Percentiles rank a stretch among this genome's conserved stretches.
These are phyloP conservation scores for Salpingus planirostris DNA, from an alignment of 2,888 invertebrate genomes.

Conservation along the genomic window DNA sequence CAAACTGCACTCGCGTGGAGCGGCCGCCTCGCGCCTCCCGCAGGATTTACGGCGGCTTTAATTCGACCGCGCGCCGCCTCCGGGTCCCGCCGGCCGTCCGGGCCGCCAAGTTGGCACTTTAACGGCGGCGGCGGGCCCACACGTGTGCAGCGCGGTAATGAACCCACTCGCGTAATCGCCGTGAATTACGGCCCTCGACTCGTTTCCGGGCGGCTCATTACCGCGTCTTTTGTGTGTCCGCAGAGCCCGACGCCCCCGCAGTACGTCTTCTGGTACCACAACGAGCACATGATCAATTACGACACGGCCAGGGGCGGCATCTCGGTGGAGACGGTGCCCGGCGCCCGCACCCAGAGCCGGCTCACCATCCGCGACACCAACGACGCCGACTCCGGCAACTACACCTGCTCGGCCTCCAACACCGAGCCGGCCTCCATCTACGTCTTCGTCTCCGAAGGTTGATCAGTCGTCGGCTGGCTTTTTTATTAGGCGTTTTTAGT, in stretches of 20 bases:
- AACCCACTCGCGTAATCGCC: conserved; percentile 1
- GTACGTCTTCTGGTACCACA: conserved; percentile 94
- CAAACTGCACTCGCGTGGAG: conserved; percentile 8
- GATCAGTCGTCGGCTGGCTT: too few relatives aligned
- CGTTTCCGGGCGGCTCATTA: not conserved
- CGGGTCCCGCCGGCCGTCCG: conserved; percentile 17
- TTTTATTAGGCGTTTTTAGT: not conserved
- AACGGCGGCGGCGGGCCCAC: conserved; percentile 15
- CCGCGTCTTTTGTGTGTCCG: conserved; percentile 37
- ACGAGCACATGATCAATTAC: conserved; percentile 90
- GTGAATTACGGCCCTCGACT: not conserved
- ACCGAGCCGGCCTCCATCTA: conserved; percentile 82
- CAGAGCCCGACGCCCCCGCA: conserved; percentile 89
- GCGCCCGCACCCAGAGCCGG: conserved; percentile 75
- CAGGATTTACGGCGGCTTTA: conserved; percentile 25
- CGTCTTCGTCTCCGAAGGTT: conserved; percentile 87
- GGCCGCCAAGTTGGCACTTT: conserved; percentile 22
- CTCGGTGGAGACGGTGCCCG: conserved; percentile 74
- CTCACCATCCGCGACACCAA: conserved; percentile 76
- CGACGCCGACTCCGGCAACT: conserved; percentile 82
- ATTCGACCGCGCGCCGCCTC: conserved; percentile 25
- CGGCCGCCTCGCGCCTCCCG: conserved; percentile 4
- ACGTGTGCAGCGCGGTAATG: conserved; percentile 1
- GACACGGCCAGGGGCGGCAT: conserved; percentile 76
- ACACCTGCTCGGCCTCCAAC: conserved; percentile 83